phyloP scores from a whole-genome alignment of 30 jellyfish, hydroid and myxozoan genomes.

The Catostylus mosaicus region DNA sequence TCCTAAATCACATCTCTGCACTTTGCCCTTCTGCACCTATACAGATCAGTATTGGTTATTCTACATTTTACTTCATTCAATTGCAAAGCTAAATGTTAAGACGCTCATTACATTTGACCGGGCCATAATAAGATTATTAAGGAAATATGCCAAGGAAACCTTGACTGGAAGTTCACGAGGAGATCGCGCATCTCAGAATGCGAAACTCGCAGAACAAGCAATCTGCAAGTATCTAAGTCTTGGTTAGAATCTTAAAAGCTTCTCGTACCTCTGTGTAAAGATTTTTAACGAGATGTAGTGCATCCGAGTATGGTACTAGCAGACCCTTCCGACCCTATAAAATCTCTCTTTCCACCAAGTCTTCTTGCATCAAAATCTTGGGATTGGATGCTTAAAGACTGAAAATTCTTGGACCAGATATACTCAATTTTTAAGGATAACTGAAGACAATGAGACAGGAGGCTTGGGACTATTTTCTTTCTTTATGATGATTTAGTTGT shows the following conservation, averaged over 20 bases:
- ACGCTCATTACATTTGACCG: background rate
- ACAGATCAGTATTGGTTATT: background rate
- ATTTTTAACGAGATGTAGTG: background rate
- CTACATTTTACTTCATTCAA: background rate
- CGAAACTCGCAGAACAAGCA: background rate
- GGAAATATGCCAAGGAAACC: background rate
- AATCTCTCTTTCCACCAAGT: no score
- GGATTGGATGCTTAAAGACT: no score
- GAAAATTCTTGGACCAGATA: no score
- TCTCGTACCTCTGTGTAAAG: background rate
- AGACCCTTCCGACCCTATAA: no score
- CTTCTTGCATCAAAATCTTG: no score
- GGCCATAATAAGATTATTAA: background rate
- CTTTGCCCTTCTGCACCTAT: no score
- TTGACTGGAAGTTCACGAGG: background rate
- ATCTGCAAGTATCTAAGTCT: background rate
- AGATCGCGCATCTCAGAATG: background rate
- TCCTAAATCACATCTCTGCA: background rate
- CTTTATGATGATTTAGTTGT: no score
- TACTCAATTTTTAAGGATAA: no score
- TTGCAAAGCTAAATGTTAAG: background rate
- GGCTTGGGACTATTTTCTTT: no score
- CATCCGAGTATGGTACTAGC: no score
- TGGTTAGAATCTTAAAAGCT: background rate
- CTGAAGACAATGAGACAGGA: no score